Base-by-base conservation (phyloP, 2,888 invertebrate genomes). In the Polydrusus pterygomalis region DNA sequence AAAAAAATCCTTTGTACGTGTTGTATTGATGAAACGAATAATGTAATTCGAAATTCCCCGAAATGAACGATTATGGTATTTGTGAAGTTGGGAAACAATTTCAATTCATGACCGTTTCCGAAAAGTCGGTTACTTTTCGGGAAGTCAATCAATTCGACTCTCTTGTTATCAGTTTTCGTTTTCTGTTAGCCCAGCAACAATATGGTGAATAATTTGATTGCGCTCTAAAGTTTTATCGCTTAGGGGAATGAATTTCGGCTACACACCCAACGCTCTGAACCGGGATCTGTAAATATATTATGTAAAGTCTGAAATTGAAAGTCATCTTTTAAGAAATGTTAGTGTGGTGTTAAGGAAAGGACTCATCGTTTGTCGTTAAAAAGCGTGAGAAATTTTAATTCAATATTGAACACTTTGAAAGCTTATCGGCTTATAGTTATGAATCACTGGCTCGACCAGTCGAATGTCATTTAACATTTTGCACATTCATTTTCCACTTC, bases 281-380 rank as follows among this genome's bases (percentile, higher is more conserved):
- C 83, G 69, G 72, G 72, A 40, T 68, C 82, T 84, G 85, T 85
- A 86, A 86, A 86, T 86, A 86, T 86, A 86, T 85, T 85, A 85
- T 85, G 84, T 83, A 85, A 85, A 86, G 84, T 85, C 84, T 85
- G 84, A 86, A 86, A 86, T 86, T 86, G 86, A 85, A 86, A 86
- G 86, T 85, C 84, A 85, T 85, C 85, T 84, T 82, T 84, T 83
- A 84, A 84, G 82, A 81, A 83, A 84, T 84, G 83, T 84, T 85
- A 83, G 83, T 83, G 80, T 79, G 83, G 82, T 81, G 79, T 76
- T 78, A 69, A 79, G 78, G 79, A 77, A 77, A 79, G 78, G 60
- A 80, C 79, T 70, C 75, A 13, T 45, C 43, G 64, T 67, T 54
- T 49, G 72, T 79, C 80, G 83, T 82, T 83, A 83, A 84, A 84